phyloP scores from a whole-genome alignment of 2,113 vertebrate species.

The Epinephelus lanceolatus region DNA sequence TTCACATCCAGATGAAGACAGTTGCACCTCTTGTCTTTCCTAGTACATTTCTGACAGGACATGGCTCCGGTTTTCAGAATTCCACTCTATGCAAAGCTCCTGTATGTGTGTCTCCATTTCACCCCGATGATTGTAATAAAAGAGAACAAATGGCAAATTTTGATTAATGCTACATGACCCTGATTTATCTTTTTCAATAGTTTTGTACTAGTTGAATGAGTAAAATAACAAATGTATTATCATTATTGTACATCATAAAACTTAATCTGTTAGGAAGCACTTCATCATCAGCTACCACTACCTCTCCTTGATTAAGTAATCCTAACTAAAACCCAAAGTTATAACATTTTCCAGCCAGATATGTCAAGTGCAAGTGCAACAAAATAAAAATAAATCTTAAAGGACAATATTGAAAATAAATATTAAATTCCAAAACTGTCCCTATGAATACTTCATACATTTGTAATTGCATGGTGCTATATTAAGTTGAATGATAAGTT shows the following conservation, averaged over 20 bases:
- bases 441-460: neutral
- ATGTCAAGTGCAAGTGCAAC: neutral
- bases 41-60: slow-evolving; percentile 62
- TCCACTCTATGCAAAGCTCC: slow-evolving; percentile 85
- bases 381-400: neutral
- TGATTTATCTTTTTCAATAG: slow-evolving; percentile 36
- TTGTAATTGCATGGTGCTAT: neutral
- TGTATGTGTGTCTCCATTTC: slow-evolving; percentile 80
- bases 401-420: neutral
- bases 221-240: neutral
- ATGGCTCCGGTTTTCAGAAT: slow-evolving; percentile 74
- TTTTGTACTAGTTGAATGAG: neutral
- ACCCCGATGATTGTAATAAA: slow-evolving; percentile 83
- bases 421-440: neutral
- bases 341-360: neutral
- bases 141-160: slow-evolving; percentile 75
- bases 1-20: slow-evolving; percentile 44
- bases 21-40: slow-evolving; percentile 46
- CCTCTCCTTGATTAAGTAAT: neutral
- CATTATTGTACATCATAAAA: neutral
- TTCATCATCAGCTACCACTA: neutral
- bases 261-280: neutral
- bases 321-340: neutral
- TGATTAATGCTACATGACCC: slow-evolving; percentile 48
- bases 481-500: neutral